These are phyloP conservation scores for Zygogramma bicolorata DNA, from an alignment of 2,888 invertebrate genomes.

Conservation along the genomic window DNA sequence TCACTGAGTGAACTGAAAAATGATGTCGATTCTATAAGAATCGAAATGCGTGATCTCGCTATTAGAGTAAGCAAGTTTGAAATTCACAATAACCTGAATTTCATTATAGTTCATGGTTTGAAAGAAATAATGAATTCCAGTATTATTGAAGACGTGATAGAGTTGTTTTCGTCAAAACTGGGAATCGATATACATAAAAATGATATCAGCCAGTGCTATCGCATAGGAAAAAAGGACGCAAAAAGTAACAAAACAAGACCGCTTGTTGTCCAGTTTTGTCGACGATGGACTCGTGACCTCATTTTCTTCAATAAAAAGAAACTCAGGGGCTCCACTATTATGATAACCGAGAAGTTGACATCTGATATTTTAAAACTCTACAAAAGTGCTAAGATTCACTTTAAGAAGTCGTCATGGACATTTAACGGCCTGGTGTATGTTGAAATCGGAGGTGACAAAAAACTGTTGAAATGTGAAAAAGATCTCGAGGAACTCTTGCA, in stretches of 20 bases:
- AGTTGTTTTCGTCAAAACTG: too few relatives aligned
- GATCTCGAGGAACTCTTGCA: background rate
- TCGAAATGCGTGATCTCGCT: too few relatives aligned
- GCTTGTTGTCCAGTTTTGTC: background rate
- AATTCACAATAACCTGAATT: too few relatives aligned
- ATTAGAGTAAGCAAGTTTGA: too few relatives aligned
- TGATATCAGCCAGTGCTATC: background rate
- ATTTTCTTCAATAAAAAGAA: background rate
- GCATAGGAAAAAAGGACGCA: background rate
- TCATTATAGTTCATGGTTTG: too few relatives aligned
- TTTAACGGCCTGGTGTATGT: background rate
- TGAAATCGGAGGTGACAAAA: background rate
- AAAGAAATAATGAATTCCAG: too few relatives aligned
- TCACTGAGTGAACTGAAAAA: too few relatives aligned
- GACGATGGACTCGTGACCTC: background rate
- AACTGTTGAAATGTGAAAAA: background rate
- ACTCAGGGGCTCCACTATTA: background rate
- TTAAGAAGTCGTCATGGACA: background rate
- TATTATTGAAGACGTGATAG: too few relatives aligned
- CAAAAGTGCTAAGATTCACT: background rate
- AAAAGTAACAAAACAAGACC: too few relatives aligned
- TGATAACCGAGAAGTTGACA: background rate
- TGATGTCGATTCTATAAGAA: too few relatives aligned
- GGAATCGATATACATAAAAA: too few relatives aligned
- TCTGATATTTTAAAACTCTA: background rate